Conservation (phyloP, 2,797 vertebrate genomes). For the Danio tinwini region DNA sequence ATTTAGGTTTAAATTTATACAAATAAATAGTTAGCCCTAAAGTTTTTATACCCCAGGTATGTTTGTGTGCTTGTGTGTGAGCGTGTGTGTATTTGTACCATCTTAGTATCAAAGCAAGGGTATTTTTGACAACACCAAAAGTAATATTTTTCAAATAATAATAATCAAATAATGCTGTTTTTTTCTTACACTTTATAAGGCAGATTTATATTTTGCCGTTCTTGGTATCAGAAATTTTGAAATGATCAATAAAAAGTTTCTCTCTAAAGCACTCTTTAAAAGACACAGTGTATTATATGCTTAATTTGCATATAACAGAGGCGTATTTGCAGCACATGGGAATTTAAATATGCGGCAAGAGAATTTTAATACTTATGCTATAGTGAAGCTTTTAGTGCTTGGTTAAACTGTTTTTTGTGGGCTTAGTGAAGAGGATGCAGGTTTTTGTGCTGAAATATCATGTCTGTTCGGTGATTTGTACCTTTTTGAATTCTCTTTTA, state of each 20-base stretch:
- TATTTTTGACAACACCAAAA: not conserved
- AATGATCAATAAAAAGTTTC: not conserved
- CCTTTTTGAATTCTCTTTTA: slow-evolving; percentile 5
- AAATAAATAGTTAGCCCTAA: too few species aligned
- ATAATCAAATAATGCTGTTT: not conserved
- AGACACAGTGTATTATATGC: not conserved
- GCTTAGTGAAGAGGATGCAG: not conserved
- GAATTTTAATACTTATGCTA: not conserved
- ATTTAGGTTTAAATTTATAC: too few species aligned
- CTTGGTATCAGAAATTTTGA: not conserved
- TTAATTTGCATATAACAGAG: not conserved
- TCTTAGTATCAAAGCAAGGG: too few species aligned
- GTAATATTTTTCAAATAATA: not conserved
- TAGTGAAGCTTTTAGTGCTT: not conserved
- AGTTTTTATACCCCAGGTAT: too few species aligned
- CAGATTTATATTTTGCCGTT: not conserved
- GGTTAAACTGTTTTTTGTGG: not conserved
- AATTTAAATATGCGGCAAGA: not conserved
- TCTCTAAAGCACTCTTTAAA: not conserved
- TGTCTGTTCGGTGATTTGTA: not conserved
- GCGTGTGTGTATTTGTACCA: too few species aligned
- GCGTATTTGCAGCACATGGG: not conserved
- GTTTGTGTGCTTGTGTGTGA: too few species aligned
- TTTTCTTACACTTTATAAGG: not conserved
- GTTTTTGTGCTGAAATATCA: not conserved